Conservation (phyloP, 2,113 vertebrate genomes). For the Micronisus gabar region DNA sequence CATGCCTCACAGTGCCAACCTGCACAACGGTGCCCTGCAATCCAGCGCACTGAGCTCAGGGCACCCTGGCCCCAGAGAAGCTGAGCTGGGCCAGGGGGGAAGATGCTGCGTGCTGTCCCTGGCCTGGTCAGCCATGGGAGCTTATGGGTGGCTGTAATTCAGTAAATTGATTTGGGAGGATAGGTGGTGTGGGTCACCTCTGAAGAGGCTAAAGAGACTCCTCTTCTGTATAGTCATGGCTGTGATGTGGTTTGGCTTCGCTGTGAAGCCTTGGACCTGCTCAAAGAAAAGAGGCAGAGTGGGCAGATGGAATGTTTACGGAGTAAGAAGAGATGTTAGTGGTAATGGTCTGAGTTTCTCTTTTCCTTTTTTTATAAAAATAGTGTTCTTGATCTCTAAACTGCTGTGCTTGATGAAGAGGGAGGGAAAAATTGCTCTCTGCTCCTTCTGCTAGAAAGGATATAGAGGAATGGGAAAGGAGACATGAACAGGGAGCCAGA, state of each 20-base stretch:
- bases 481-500: not conserved
- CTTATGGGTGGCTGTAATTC: not conserved
- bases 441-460: not conserved
- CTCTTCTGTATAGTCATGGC: not conserved
- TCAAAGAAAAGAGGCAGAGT: not conserved
- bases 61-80: not conserved
- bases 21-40: not conserved
- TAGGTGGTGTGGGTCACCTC: fast-evolving
- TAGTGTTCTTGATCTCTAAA: not conserved
- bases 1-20: fast-evolving
- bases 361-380: too few species aligned
- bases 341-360: not conserved
- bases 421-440: fast-evolving
- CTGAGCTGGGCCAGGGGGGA: not conserved
- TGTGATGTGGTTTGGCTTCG: not conserved
- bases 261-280: not conserved
- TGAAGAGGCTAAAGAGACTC: not conserved
- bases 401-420: not conserved
- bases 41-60: fast-evolving
- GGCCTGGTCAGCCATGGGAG: not conserved
- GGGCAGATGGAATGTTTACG: not conserved
- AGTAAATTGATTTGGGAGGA: not conserved
- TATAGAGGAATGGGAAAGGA: not conserved
- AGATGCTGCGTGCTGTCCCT: fast-evolving
- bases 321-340: not conserved